phyloP scores from a whole-genome alignment of 2,797 vertebrate genomes.

The Atherinosoma microstoma region DNA sequence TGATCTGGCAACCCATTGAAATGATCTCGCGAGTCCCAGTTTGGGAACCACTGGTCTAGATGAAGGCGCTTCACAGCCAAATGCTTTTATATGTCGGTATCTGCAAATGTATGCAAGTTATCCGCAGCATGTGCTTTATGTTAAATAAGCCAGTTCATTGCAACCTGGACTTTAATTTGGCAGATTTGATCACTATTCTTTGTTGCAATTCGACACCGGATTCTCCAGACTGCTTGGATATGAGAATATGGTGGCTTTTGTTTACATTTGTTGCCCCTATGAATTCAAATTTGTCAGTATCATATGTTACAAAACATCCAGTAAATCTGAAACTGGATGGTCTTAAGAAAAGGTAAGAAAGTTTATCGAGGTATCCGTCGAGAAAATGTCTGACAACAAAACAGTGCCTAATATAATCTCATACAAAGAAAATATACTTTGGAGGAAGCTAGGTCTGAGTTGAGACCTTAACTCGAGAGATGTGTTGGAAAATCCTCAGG shows the following conservation, averaged over 20 bases:
- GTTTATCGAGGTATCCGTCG: neutral
- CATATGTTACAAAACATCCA: neutral
- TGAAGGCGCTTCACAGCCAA: slow-evolving; percentile 27
- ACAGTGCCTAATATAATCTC: neutral
- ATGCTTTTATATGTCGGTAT: slow-evolving; percentile 19
- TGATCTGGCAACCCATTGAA: too few species aligned
- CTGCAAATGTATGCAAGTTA: slow-evolving; percentile 42
- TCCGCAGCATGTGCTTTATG: slow-evolving; percentile 44
- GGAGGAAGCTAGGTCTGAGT: neutral
- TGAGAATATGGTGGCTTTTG: neutral
- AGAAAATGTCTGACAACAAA: neutral
- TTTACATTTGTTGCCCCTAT: neutral
- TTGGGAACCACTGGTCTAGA: too few species aligned
- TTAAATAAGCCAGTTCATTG: slow-evolving; percentile 14
- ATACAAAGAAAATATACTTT: neutral
- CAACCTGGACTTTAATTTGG: neutral
- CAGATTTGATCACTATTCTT: neutral
- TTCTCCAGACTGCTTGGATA: neutral
- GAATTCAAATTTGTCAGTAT: neutral
- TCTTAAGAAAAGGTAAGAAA: neutral
- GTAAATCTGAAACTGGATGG: neutral
- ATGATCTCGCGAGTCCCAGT: too few species aligned
- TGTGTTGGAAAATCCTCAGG: neutral
- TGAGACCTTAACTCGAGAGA: neutral
- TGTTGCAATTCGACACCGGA: neutral